A percentile compares a stretch with the other conserved stretches of the same genome.
Conservation (phyloP, 1,140 invertebrate species). For the Zaprionus lachaisei region DNA sequence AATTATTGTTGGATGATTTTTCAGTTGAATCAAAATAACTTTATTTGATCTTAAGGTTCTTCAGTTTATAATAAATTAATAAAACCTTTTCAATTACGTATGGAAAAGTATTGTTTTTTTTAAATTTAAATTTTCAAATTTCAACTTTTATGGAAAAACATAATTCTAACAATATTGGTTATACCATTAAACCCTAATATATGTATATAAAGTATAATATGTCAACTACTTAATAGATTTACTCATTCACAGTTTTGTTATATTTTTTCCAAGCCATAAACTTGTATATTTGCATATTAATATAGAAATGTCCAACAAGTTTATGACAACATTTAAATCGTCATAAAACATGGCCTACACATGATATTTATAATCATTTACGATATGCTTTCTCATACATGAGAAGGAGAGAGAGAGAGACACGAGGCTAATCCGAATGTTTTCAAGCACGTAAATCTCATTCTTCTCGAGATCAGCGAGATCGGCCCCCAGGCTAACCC, state of each 20-base stretch:
- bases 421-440: slow-evolving; percentile 31
- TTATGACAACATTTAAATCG: slow-evolving; percentile 22
- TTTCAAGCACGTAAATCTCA: slow-evolving; percentile 39
- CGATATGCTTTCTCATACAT: slow-evolving; percentile 4
- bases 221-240: not conserved
- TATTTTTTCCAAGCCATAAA: not conserved
- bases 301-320: slow-evolving; percentile 7
- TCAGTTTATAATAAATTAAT: no score
- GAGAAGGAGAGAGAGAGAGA: not conserved
- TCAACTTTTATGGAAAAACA: no score
- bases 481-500: slow-evolving; percentile 61
- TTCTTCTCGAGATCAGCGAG: slow-evolving; percentile 31
- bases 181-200: no score
- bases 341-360: slow-evolving; percentile 28
- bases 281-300: slow-evolving; percentile 1
- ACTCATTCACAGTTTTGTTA: not conserved
- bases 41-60: no score
- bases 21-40: no score
- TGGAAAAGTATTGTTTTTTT: no score
- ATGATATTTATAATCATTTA: slow-evolving; percentile 21
- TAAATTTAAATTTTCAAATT: no score
- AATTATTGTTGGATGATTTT: not conserved
- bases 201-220: not conserved
- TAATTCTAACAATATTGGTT: no score
- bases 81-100: no score